phyloP scores from a whole-genome alignment of 2,888 invertebrate genomes.

The Frankliniella intonsa region DNA sequence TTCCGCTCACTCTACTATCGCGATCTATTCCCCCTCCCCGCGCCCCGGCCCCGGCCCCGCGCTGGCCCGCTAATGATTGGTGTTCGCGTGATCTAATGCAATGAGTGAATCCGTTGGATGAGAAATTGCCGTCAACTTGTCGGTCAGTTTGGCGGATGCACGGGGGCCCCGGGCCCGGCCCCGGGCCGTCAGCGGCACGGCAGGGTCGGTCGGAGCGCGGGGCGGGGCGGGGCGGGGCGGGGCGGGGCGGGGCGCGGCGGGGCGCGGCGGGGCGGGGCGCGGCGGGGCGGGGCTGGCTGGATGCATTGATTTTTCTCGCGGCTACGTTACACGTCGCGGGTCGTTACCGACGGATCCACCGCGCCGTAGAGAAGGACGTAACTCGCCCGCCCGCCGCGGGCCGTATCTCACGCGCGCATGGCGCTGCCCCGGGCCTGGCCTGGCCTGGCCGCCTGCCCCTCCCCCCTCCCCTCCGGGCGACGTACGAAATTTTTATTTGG shows the following conservation, averaged over 20 bases:
- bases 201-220: not conserved
- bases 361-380: not conserved
- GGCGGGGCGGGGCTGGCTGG: not conserved
- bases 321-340: not conserved
- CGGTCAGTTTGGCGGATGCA: not conserved
- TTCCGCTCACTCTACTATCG: too few species aligned
- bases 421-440: too few species aligned
- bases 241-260: not conserved
- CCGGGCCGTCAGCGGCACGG: not conserved
- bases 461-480: too few species aligned
- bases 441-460: not conserved
- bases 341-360: not conserved
- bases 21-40: too few species aligned
- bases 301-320: conserved; percentile 1
- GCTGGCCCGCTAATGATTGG: conserved; percentile 6
- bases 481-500: not conserved
- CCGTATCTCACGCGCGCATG: too few species aligned
- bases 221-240: not conserved
- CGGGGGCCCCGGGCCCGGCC: not conserved
- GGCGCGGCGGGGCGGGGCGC: not conserved
- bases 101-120: not conserved
- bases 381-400: too few species aligned
- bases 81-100: conserved; percentile 7
- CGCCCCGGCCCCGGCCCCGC: not conserved
- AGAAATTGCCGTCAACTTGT: conserved; percentile 10